phyloP scores from a whole-genome alignment of 2,113 vertebrate genomes.

The Otus sunia region DNA sequence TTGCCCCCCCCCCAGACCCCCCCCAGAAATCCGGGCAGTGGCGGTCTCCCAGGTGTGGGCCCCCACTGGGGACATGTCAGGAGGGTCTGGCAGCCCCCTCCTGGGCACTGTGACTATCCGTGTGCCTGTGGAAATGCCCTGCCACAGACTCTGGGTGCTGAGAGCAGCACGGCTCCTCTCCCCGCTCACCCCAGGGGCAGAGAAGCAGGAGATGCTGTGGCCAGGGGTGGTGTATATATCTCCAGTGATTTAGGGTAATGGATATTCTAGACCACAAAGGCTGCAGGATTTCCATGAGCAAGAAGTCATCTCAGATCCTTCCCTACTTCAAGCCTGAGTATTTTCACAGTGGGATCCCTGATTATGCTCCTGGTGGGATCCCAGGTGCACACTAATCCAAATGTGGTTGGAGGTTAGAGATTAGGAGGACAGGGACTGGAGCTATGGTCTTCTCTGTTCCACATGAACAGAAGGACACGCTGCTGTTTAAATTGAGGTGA shows the following conservation, averaged over 20 bases:
- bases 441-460: neutral
- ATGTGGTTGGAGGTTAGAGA: fast-evolving
- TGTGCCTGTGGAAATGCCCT: neutral
- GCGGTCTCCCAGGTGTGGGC: neutral
- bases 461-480: neutral
- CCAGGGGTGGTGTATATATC: neutral
- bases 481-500: neutral
- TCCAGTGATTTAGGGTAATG: neutral
- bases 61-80: neutral
- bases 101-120: fast-evolving
- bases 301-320: neutral
- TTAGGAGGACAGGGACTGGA: neutral
- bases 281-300: neutral
- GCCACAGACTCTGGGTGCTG: neutral
- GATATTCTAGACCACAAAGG: neutral
- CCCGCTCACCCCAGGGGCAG: neutral
- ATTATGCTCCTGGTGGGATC: neutral
- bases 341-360: neutral
- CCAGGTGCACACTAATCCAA: fast-evolving
- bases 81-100: neutral
- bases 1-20: no score
- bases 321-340: neutral
- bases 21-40: fast-evolving
- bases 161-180: neutral
- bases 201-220: neutral